These are phyloP conservation scores for Torymus auratus DNA, from an alignment of 2,888 invertebrate genomes.

Conservation along the genomic window DNA sequence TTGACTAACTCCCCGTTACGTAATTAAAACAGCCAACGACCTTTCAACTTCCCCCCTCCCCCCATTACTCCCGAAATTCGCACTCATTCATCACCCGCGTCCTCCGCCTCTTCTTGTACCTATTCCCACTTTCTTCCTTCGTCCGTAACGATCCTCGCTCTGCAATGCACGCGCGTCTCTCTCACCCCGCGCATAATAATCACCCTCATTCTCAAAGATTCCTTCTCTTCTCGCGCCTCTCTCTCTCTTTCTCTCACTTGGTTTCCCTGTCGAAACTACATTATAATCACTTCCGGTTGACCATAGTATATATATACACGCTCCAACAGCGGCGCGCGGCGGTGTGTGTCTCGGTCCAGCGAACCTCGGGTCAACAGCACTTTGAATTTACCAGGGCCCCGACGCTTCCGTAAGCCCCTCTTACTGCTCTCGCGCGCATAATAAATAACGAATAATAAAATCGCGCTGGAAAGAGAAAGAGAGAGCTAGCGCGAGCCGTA, in stretches of 20 bases:
- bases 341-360: constrained; percentile 45
- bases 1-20: neutral
- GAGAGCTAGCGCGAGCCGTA: neutral
- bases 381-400: constrained; percentile 25
- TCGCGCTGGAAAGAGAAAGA: constrained; percentile 1
- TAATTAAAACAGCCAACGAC: no score
- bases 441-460: constrained; percentile 51
- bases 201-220: neutral
- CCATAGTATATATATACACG: neutral
- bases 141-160: no score
- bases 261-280: constrained; percentile 38
- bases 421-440: constrained; percentile 13
- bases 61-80: no score
- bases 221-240: neutral
- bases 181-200: no score
- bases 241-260: constrained; percentile 22
- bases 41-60: no score
- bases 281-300: constrained; percentile 52
- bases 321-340: neutral
- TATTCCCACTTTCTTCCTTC: no score
- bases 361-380: constrained; percentile 52
- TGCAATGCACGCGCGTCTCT: no score
- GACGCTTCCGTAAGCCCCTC: no score
- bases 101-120: no score
- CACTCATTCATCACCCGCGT: no score